phyloP scores from a whole-genome alignment of 2,797 vertebrate species.

The Liasis olivaceus region DNA sequence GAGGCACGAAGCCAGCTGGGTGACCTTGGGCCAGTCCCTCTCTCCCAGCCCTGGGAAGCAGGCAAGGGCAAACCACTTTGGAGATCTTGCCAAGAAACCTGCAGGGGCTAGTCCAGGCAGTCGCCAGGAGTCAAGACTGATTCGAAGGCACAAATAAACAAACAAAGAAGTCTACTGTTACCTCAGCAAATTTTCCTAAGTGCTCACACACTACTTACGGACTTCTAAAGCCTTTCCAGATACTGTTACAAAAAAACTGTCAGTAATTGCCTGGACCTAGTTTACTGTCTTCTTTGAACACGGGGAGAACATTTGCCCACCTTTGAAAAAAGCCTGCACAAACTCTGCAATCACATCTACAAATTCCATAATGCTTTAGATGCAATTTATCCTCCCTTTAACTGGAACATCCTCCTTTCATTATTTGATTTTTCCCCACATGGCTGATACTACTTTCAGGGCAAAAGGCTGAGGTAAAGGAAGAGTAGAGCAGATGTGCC shows the following conservation, averaged over 20 bases:
- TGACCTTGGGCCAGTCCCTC: too few relatives aligned
- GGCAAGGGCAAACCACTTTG: too few relatives aligned
- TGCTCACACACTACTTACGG: not conserved
- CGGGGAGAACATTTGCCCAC: not conserved
- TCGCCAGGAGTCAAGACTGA: too few relatives aligned
- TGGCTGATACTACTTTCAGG: not conserved
- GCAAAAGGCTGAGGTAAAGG: not conserved
- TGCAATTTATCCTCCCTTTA: not conserved
- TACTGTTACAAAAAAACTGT: not conserved
- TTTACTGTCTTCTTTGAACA: not conserved
- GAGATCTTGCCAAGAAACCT: too few relatives aligned
- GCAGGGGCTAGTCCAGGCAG: too few relatives aligned
- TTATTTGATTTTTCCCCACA: not conserved
- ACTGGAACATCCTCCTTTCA: not conserved
- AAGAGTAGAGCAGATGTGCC: not conserved
- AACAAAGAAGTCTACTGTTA: not conserved
- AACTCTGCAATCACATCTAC: not conserved
- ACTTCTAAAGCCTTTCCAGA: not conserved
- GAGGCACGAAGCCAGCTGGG: too few relatives aligned
- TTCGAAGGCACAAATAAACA: too few relatives aligned
- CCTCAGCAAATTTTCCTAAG: not conserved
- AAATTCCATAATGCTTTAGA: not conserved
- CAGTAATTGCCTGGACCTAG: not conserved
- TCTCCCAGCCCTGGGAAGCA: too few relatives aligned
- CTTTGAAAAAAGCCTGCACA: not conserved